These are phyloP conservation scores for Neoitamus cyanurus DNA, from an alignment of 2,888 invertebrate species.

Conservation along the genomic window DNA sequence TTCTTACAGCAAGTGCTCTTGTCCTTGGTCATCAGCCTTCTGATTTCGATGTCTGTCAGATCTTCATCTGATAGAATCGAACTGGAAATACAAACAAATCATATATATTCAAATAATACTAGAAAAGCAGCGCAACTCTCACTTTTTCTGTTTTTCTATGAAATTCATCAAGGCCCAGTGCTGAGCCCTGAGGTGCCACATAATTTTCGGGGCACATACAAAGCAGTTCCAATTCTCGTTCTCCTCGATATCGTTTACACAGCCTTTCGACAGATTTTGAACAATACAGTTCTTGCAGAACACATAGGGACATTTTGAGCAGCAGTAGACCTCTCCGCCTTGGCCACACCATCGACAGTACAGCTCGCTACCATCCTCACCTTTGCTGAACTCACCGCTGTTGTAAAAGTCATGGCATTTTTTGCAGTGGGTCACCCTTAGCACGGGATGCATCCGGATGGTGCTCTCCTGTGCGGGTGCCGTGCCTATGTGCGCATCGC, in stretches of 20 bases:
- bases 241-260: constrained; percentile 77
- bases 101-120: neutral
- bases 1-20: constrained; percentile 61
- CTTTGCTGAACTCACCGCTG: constrained; percentile 84
- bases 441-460: constrained; percentile 78
- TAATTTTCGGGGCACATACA: constrained; percentile 75
- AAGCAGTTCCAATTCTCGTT: constrained; percentile 86
- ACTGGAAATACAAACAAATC: constrained; percentile 50
- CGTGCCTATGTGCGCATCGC: constrained; percentile 80
- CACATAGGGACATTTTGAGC: constrained; percentile 79
- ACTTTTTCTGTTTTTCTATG: constrained; percentile 71
- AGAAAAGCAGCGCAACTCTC: constrained; percentile 50
- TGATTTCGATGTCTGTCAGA: constrained; percentile 59
- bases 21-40: constrained; percentile 59
- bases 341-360: constrained; percentile 89
- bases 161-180: constrained; percentile 80
- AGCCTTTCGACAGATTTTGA: constrained; percentile 75
- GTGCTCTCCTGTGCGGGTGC: constrained; percentile 73
- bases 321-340: constrained; percentile 82
- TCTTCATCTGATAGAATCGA: constrained; percentile 57
- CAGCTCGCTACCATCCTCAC: constrained; percentile 84
- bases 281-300: constrained; percentile 83
- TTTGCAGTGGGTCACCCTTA: constrained; percentile 78
- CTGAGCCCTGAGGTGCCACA: constrained; percentile 75
- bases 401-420: constrained; percentile 82